A percentile compares a stretch with the other conserved stretches of the same genome.
Conservation (phyloP, 2,797 vertebrate genomes). For the Austrolebias charrua region DNA sequence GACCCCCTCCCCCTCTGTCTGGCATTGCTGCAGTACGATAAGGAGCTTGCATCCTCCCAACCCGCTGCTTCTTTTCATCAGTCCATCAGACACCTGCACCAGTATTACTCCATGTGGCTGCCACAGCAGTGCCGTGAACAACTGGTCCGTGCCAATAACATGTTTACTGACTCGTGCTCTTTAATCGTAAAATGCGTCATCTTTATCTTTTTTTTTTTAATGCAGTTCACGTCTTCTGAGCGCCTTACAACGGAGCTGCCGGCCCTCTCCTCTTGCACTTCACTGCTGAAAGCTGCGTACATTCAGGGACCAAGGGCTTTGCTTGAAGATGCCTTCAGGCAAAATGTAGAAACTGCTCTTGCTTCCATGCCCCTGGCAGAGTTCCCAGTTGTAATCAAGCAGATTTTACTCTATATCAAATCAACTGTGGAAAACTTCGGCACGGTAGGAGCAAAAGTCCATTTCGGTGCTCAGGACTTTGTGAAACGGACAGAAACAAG, state of each 20-base stretch:
- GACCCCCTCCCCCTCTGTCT: slow-evolving; percentile 91
- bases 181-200: neutral
- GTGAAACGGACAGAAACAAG: neutral
- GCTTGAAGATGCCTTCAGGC: slow-evolving; percentile 65
- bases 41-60: slow-evolving; percentile 72
- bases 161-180: neutral
- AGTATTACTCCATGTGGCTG: slow-evolving; percentile 91
- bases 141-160: slow-evolving; percentile 72
- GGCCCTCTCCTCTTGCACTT: slow-evolving; percentile 62
- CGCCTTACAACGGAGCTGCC: neutral
- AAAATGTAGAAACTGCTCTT: slow-evolving; percentile 65
- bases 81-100: slow-evolving; percentile 74
- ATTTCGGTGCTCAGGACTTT: neutral
- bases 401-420: slow-evolving; percentile 88
- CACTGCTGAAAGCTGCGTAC: slow-evolving; percentile 79
- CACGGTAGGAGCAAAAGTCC: slow-evolving; percentile 74
- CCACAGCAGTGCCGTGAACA: slow-evolving; percentile 76
- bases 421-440: slow-evolving; percentile 83
- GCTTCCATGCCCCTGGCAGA: slow-evolving; percentile 58
- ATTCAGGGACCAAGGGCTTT: slow-evolving; percentile 64
- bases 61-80: slow-evolving; percentile 52
- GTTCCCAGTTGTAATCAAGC: slow-evolving; percentile 78
- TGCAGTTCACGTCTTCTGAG: slow-evolving; percentile 74
- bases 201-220: slow-evolving; percentile 1
- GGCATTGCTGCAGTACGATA: slow-evolving; percentile 88